A percentile compares a stretch with the other conserved stretches of the same genome.
These are phyloP conservation scores for Brienomyrus longianalis DNA, from an alignment of 2,113 vertebrate genomes.

Conservation along the genomic window DNA sequence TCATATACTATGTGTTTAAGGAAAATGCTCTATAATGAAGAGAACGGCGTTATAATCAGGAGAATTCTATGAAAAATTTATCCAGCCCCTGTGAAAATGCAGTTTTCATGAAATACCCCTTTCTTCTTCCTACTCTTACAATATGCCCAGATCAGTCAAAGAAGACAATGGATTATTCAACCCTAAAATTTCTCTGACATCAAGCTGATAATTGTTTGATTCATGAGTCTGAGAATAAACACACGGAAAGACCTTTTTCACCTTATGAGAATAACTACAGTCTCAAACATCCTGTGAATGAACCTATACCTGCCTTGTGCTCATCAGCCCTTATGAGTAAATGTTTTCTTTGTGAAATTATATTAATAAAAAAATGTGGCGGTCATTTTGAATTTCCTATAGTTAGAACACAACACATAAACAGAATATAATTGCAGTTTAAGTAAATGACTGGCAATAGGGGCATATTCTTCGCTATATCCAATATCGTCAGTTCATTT, in stretches of 20 bases:
- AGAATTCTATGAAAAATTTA: background rate
- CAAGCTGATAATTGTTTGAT: background rate
- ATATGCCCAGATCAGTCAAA: background rate
- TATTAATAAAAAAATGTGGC: background rate
- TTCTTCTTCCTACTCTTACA: background rate
- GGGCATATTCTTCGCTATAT: background rate
- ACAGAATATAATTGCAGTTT: background rate
- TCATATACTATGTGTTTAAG: background rate
- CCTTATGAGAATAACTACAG: background rate
- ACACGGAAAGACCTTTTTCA: background rate
- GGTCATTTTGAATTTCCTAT: background rate
- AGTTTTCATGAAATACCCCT: too few species aligned
- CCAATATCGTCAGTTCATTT: background rate
- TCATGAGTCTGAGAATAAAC: background rate
- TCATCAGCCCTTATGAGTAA: background rate
- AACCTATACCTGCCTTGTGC: background rate
- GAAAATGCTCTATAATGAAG: background rate
- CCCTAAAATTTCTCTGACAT: background rate
- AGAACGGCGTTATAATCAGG: background rate
- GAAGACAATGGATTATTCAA: background rate
- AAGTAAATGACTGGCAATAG: background rate
- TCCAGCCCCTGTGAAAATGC: background rate
- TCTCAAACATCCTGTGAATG: background rate
- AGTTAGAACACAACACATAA: background rate
- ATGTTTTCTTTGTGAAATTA: background rate